phyloP scores from a whole-genome alignment of 1,140 invertebrate species.

The Acromyrmex charruanus region DNA sequence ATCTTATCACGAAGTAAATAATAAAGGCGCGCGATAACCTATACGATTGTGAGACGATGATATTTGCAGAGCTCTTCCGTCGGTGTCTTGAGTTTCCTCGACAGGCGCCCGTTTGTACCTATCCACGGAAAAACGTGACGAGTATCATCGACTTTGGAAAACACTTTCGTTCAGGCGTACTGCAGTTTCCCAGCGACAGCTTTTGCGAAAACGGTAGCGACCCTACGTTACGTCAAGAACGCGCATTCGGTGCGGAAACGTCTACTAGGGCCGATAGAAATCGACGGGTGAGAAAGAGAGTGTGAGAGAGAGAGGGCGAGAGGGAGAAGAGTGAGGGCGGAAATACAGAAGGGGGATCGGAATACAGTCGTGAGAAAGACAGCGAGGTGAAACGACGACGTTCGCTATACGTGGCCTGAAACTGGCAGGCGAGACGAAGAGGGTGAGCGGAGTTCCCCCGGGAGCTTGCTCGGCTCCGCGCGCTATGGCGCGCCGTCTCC shows the following conservation, averaged over 20 bases:
- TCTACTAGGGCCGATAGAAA: slow-evolving; percentile 63
- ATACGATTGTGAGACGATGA: slow-evolving; percentile 31
- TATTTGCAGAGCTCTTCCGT: neutral
- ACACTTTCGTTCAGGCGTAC: slow-evolving; percentile 55
- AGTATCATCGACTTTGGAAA: slow-evolving; percentile 65
- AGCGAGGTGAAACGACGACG: slow-evolving; percentile 54
- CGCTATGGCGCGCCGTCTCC: slow-evolving; percentile 73
- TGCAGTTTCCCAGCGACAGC: slow-evolving; percentile 53
- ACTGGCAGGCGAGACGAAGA: slow-evolving; percentile 70
- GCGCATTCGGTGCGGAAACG: slow-evolving; percentile 52
- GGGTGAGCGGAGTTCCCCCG: slow-evolving; percentile 63
- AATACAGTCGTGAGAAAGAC: slow-evolving; percentile 54
- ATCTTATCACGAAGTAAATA: slow-evolving; percentile 19
- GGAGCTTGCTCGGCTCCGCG: slow-evolving; percentile 75
- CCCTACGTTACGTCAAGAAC: slow-evolving; percentile 53
- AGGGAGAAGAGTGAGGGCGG: neutral
- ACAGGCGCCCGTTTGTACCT: slow-evolving; percentile 36
- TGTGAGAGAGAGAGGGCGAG: neutral
- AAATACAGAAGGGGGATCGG: slow-evolving; percentile 21
- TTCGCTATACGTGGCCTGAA: slow-evolving; percentile 63
- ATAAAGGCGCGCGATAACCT: neutral
- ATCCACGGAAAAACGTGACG: slow-evolving; percentile 61
- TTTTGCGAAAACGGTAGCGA: slow-evolving; percentile 21
- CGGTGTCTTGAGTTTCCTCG: slow-evolving; percentile 2
- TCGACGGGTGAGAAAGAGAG: slow-evolving; percentile 48